A percentile compares a stretch with the other conserved stretches of the same genome.
Evolutionary conservation across 2,888 invertebrate genomes (phyloP).

Genomic region (Sminthurinus aureus): DNA sequence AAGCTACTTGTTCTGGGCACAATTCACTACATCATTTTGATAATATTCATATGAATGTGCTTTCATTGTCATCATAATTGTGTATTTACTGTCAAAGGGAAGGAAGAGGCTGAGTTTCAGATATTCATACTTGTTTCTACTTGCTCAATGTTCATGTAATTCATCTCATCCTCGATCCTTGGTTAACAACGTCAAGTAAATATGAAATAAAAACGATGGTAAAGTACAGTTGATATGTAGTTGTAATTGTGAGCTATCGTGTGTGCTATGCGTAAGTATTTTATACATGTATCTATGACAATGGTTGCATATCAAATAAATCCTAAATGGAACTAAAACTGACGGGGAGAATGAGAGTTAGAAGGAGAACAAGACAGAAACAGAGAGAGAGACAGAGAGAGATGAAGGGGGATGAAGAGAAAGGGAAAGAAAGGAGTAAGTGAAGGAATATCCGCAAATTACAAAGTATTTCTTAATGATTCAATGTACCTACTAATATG

Average conservation of each 20-base stretch:
- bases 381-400: background rate
- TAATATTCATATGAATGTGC: no score
- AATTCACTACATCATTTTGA: no score
- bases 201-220: background rate
- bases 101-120: background rate
- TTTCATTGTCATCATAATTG: background rate
- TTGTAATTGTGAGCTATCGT: background rate
- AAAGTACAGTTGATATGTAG: background rate
- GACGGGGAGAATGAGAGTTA: background rate
- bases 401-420: background rate
- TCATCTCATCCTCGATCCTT: background rate
- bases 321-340: background rate
- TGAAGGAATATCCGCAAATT: background rate
- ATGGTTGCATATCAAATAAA: background rate
- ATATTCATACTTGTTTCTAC: background rate
- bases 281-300: background rate
- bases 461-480: constrained; percentile 17
- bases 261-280: background rate
- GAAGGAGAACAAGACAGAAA: background rate
- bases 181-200: no score
- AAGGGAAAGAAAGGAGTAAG: background rate
- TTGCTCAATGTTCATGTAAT: background rate
- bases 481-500: constrained; percentile 21
- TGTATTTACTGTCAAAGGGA: background rate
- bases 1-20: no score